Evolutionary conservation across 2,888 invertebrate species (phyloP).

Genomic region (Rapana venosa): DNA sequence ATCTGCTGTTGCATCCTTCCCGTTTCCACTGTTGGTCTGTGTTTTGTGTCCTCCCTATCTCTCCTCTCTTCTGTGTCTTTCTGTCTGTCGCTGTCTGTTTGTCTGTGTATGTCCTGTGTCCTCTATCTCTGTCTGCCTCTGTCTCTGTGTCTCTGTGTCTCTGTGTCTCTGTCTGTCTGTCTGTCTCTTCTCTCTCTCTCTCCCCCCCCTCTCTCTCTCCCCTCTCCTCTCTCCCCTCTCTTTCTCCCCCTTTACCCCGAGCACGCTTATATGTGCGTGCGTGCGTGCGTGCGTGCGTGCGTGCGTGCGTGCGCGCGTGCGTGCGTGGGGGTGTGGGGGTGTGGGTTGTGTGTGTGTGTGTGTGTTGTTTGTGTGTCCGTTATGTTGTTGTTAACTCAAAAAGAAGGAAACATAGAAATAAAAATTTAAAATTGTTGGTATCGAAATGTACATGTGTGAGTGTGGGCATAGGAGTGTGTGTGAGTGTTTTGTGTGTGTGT

Average conservation of each 20-base stretch:
- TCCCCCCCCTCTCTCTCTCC: not conserved
- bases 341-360: not conserved
- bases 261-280: not conserved
- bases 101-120: not conserved
- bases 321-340: not conserved
- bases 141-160: not conserved
- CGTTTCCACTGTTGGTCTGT: no score
- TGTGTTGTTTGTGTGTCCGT: not conserved
- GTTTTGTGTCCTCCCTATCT: no score
- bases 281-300: not conserved
- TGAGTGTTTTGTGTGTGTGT: no score
- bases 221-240: not conserved
- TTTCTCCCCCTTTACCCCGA: not conserved
- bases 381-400: not conserved
- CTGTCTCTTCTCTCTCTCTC: not conserved
- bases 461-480: no score
- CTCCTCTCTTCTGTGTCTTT: not conserved
- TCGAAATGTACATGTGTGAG: no score
- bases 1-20: no score
- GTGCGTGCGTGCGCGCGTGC: not conserved
- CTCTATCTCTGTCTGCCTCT: not conserved
- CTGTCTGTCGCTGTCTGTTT: not conserved
- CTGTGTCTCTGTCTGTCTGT: not conserved
- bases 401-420: no score
- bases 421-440: no score